phyloP scores from a whole-genome alignment of 2,113 vertebrate genomes.

The Promerops cafer region DNA sequence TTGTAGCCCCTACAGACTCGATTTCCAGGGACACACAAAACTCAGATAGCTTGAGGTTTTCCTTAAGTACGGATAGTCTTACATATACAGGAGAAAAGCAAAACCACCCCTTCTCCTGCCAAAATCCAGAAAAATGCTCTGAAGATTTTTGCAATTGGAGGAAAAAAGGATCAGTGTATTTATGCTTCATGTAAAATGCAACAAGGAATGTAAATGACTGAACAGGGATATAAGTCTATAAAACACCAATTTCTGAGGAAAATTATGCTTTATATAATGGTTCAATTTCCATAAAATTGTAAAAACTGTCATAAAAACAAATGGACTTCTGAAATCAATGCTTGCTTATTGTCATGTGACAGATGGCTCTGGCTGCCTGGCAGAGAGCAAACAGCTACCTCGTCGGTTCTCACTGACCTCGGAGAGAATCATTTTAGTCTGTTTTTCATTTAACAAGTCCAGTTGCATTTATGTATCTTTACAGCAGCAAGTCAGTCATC shows the following conservation, averaged over 20 bases:
- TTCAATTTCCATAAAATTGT: conserved; percentile 25
- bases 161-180: neutral
- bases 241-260: neutral
- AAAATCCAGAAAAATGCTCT: neutral
- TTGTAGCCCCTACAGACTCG: neutral
- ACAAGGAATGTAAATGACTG: neutral
- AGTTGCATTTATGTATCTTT: neutral
- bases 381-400: neutral
- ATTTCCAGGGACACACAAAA: neutral
- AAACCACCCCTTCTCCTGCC: neutral
- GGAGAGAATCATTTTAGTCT: neutral
- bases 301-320: conserved; percentile 7
- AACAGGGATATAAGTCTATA: conserved; percentile 17
- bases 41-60: neutral
- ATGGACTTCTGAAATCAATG: neutral
- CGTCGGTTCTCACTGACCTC: neutral
- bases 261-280: conserved; percentile 23
- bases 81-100: neutral
- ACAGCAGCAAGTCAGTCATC: neutral
- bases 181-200: neutral
- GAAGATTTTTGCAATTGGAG: neutral
- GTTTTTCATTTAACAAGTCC: neutral
- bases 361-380: neutral
- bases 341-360: conserved; percentile 1
- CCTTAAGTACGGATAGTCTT: neutral